A percentile compares a stretch with the other conserved stretches of the same genome.
Evolutionary conservation across 2,888 invertebrate genomes (phyloP).

Genomic region (Ganaspis brasiliensis): DNA sequence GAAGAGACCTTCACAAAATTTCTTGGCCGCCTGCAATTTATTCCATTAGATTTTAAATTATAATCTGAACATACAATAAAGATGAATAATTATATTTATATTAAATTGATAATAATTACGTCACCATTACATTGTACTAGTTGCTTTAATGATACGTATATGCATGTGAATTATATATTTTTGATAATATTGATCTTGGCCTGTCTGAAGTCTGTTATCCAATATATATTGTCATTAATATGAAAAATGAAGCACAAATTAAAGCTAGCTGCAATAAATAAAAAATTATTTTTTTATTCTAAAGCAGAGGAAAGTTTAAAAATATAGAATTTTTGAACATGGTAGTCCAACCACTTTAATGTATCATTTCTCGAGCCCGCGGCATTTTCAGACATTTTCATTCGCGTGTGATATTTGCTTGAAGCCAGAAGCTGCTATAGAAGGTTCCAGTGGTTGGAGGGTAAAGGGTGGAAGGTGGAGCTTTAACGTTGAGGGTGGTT

Average conservation of each 20-base stretch:
- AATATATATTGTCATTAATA: too few relatives aligned
- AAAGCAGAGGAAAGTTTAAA: conserved; percentile 41
- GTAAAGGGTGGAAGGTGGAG: conserved; percentile 55
- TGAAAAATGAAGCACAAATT: too few relatives aligned
- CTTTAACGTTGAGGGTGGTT: conserved; percentile 58
- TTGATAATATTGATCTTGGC: too few relatives aligned
- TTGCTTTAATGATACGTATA: too few relatives aligned
- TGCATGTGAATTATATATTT: too few relatives aligned
- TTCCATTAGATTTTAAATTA: not conserved
- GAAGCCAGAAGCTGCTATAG: conserved; percentile 62
- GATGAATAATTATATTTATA: too few relatives aligned
- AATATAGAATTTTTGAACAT: conserved; percentile 49
- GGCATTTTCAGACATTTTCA: conserved; percentile 69
- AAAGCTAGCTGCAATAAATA: too few relatives aligned
- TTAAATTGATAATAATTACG: too few relatives aligned
- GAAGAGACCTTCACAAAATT: conserved; percentile 49
- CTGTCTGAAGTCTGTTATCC: too few relatives aligned
- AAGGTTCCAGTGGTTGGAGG: conserved; percentile 45
- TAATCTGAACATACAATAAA: not conserved
- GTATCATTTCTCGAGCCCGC: conserved; percentile 62
- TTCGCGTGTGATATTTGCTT: conserved; percentile 67
- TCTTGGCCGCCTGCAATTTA: not conserved
- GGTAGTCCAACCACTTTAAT: conserved; percentile 56
- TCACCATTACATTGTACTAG: too few relatives aligned
- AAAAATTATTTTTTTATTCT: not conserved